phyloP scores from a whole-genome alignment of 2,888 invertebrate genomes.

The Heliconius hortense region DNA sequence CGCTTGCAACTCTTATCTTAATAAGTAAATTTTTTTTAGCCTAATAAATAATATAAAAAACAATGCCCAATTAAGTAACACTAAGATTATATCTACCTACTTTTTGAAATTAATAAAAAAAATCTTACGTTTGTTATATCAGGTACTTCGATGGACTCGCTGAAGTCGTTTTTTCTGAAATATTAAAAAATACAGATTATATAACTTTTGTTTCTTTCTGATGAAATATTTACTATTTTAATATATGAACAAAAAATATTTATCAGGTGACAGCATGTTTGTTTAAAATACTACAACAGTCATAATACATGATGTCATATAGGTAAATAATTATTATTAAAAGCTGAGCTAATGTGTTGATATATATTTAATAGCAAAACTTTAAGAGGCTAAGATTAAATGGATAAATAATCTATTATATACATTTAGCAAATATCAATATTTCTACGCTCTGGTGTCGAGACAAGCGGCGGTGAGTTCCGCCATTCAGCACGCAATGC shows the following conservation, averaged over 20 bases:
- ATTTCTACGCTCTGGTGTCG: too few species aligned
- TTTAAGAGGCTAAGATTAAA: too few species aligned
- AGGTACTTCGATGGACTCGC: slow-evolving; percentile 52
- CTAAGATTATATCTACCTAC: neutral
- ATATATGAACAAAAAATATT: neutral
- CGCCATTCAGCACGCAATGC: too few species aligned
- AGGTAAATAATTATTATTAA: neutral
- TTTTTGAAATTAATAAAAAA: slow-evolving; percentile 20
- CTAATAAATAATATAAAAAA: neutral
- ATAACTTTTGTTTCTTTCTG: neutral
- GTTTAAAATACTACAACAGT: neutral
- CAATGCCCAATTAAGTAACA: neutral
- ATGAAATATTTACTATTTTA: neutral
- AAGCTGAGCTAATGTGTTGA: neutral
- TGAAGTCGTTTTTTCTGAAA: slow-evolving; percentile 64
- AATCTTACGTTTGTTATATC: slow-evolving; percentile 59
- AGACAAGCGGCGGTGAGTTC: too few species aligned
- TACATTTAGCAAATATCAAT: too few species aligned
- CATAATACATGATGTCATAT: slow-evolving; percentile 15
- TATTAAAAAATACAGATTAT: slow-evolving; percentile 37
- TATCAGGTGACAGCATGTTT: neutral
- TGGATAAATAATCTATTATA: too few species aligned
- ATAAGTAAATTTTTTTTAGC: too few species aligned
- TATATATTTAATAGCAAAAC: neutral
- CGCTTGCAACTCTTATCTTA: too few species aligned